These are phyloP conservation scores for Prunella fulvescens DNA, from an alignment of 2,113 vertebrate genomes.

Conservation along the genomic window DNA sequence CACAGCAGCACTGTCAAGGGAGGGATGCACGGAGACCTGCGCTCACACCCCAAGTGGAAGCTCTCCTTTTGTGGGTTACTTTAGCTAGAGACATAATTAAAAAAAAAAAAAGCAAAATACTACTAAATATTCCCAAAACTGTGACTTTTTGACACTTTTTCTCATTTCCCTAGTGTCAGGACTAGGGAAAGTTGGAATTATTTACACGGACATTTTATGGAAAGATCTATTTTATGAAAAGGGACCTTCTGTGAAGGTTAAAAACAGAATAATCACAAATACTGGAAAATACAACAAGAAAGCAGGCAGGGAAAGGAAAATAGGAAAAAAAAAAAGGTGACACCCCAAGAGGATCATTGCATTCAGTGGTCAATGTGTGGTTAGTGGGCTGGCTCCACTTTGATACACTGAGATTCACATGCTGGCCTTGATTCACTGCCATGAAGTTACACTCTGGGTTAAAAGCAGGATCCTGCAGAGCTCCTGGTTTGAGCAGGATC, in stretches of 20 bases:
- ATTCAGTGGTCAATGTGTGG: not conserved
- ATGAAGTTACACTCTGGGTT: rapidly evolving
- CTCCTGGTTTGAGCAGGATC: not conserved
- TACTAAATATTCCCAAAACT: not conserved
- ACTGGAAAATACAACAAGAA: not conserved
- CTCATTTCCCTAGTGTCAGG: not conserved
- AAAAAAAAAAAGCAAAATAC: not conserved
- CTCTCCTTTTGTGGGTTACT: not conserved
- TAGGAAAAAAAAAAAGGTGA: not conserved
- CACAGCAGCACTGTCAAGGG: not conserved
- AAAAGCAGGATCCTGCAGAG: not conserved
- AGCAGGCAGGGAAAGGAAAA: not conserved
- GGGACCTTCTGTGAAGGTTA: not conserved
- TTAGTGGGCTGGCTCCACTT: not conserved
- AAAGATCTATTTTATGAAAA: too few species aligned
- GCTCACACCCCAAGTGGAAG: not conserved
- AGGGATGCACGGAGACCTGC: not conserved
- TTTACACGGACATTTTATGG: not conserved
- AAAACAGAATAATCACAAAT: conserved; percentile 15
- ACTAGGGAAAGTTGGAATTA: not conserved
- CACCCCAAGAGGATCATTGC: not conserved
- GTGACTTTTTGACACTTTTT: not conserved
- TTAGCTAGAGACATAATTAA: not conserved
- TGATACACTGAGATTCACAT: not conserved
- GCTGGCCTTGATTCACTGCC: not conserved